These are phyloP conservation scores for Pachypeltis micranthus DNA, from an alignment of 1,140 invertebrate species.

Conservation along the genomic window DNA sequence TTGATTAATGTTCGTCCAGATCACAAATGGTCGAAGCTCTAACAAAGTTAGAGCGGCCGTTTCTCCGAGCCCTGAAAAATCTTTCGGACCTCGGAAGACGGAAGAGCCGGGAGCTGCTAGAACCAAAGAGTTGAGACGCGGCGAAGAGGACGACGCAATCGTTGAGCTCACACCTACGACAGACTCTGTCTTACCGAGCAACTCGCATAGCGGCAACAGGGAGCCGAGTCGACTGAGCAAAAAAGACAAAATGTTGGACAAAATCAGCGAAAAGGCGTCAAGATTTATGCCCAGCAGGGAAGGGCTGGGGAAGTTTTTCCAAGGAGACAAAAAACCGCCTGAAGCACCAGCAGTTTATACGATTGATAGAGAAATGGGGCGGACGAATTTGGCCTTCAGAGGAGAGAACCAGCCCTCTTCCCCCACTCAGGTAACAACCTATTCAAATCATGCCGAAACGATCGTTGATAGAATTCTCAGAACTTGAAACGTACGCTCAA, in stretches of 20 bases:
- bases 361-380: conserved; percentile 3
- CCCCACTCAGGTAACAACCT: too few relatives aligned
- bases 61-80: background rate
- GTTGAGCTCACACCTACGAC: background rate
- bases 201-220: background rate
- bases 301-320: background rate
- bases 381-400: background rate
- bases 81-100: background rate
- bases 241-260: background rate
- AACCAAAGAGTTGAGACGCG: background rate
- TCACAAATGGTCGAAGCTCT: conserved; percentile 6
- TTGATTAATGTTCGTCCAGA: conserved; percentile 18
- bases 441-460: background rate
- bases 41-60: conserved; percentile 4
- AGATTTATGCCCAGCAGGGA: background rate
- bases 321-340: background rate
- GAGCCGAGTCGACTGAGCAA: background rate
- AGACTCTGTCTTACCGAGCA: background rate
- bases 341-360: conserved; percentile 7
- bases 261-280: background rate
- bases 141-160: background rate
- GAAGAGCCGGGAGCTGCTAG: background rate
- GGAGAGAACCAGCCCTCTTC: background rate
- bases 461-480: background rate
- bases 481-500: background rate